Conservation (phyloP, 2,113 vertebrate genomes). For the Nerophis ophidion region DNA sequence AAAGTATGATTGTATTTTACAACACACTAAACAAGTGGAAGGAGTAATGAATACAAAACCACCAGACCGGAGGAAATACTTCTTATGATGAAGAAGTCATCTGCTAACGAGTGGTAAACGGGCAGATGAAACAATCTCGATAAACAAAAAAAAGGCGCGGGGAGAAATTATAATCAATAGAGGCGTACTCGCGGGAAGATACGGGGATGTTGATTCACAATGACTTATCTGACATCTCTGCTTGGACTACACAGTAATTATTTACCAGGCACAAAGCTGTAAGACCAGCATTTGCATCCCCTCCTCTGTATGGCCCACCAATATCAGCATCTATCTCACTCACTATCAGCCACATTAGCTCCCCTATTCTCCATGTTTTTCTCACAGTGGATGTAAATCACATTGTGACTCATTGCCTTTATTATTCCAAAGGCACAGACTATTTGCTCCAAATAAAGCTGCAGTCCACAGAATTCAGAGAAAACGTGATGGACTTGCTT, state of each 20-base stretch:
- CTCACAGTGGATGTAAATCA: background rate
- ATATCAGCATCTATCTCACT: slow-evolving; percentile 28
- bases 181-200: slow-evolving; percentile 3
- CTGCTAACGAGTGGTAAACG: background rate
- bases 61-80: background rate
- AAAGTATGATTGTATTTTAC: background rate
- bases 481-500: background rate
- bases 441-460: background rate
- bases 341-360: slow-evolving; percentile 7
- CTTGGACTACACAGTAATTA: slow-evolving; percentile 20
- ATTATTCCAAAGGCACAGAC: background rate
- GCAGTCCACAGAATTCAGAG: slow-evolving; percentile 7
- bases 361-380: background rate
- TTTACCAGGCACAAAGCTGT: slow-evolving; percentile 22
- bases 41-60: background rate
- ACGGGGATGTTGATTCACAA: slow-evolving; percentile 29
- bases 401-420: slow-evolving; percentile 2
- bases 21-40: background rate
- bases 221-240: slow-evolving; percentile 20
- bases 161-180: background rate
- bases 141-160: background rate
- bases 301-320: slow-evolving; percentile 17
- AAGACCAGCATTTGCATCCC: slow-evolving; percentile 33
- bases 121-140: background rate
- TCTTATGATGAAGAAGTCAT: background rate